Evolutionary conservation across 2,888 invertebrate genomes (phyloP), one percentile per base, ranked within the genome.

Genomic region (Nemotelus pantherinus): DNA sequence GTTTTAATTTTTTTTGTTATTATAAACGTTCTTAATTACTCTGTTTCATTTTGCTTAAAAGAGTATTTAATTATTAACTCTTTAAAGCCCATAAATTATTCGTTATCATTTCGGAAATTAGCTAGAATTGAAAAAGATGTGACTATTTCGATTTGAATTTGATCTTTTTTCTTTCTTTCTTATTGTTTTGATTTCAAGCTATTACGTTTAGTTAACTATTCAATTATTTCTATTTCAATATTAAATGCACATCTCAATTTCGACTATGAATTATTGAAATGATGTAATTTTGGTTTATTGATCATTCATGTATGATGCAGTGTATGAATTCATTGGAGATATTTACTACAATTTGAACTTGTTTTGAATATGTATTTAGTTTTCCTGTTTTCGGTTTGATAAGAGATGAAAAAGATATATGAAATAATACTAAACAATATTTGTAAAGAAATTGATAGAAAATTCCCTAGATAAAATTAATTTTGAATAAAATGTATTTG

Each of bases 181-280:
- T 10, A n/a, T 43, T 43, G 57, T 57, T 71, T 57, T 68, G 48
- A 50, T 68, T 50, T 68, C 10, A 68, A 58, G 58, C 39, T 50
- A 7, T 50, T 63, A 3, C 9, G 41, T 68, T 68, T 50, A 68
- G 68, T 68, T 68, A 68, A 53, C 68, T 68, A 68, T 53, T 50
- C 25, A 25, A 2, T 58, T 58, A 25, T 58, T 58, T 58, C 39
- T 45, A 7, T 6, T 48, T 63, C 43, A n/a, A 63, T 39, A 41
- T 63, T 43, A 57, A 57, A 10, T 57, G 10, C 25, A 57, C 4
- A 25, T 25, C 25, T 25, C 25, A 25, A 25, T 25, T 25, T 25
- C 25, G 25, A 25, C 25, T 25, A 25, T 25, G 0, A 25, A 25
- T 25, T 25, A 25, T 25, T 25, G 25, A 25, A 25, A 25, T 25